Percentiles rank a stretch among this genome's conserved stretches.
These are phyloP conservation scores for Engystomops pustulosus DNA, from an alignment of 2,113 vertebrate genomes.

Conservation along the genomic window DNA sequence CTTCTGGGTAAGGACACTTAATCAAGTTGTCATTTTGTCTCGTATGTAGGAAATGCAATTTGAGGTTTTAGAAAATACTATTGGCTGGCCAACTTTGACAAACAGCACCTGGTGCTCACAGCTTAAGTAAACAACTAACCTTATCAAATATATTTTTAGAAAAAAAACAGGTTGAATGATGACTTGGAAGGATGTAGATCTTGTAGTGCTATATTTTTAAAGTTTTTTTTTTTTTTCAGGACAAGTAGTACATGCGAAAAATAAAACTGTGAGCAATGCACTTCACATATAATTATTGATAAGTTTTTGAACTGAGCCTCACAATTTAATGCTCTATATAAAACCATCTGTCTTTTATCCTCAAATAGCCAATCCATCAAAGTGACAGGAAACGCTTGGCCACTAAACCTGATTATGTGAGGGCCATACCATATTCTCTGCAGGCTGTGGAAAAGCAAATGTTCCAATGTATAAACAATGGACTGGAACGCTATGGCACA, in stretches of 20 bases:
- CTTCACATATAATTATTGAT: background rate
- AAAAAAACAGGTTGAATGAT: background rate
- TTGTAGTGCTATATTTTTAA: background rate
- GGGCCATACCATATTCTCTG: constrained; percentile 8
- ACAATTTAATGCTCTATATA: constrained; percentile 21
- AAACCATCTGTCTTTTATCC: constrained; percentile 13
- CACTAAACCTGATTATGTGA: constrained; percentile 12
- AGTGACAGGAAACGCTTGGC: background rate
- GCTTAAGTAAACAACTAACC: constrained; percentile 29
- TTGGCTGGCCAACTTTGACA: background rate
- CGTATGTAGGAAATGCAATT: constrained; percentile 51
- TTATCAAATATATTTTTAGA: background rate
- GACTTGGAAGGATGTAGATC: background rate
- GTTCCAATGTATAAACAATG: no score
- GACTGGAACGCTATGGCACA: no score
- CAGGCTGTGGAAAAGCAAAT: background rate
- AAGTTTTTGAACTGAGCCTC: background rate
- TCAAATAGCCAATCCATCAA: background rate
- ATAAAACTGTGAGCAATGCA: background rate
- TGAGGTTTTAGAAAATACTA: constrained; percentile 20
- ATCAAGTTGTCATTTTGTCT: constrained; percentile 54
- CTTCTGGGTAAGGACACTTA: constrained; percentile 51
- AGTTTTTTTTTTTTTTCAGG: background rate
- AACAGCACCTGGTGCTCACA: constrained; percentile 37
- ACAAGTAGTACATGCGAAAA: background rate